Conservation (phyloP, 2,888 invertebrate genomes). For the Diabrotica balteata region DNA sequence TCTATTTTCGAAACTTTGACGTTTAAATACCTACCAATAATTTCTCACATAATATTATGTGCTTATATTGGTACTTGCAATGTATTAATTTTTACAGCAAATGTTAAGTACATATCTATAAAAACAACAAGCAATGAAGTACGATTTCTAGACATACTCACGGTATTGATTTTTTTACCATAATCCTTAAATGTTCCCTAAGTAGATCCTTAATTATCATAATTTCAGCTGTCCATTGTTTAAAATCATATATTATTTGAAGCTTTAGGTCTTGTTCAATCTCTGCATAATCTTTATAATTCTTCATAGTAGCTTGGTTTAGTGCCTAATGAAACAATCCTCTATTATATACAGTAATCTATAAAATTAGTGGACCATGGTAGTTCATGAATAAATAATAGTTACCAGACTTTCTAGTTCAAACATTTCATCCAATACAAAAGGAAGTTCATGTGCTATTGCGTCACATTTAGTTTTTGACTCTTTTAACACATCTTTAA, state of each 20-base stretch:
- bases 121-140: too few relatives aligned
- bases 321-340: constrained; percentile 45
- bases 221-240: constrained; percentile 42
- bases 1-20: too few relatives aligned
- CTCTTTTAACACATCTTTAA: constrained; percentile 46
- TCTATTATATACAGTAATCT: too few relatives aligned
- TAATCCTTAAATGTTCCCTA: constrained; percentile 25
- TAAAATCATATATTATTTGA: constrained; percentile 47
- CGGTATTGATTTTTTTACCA: constrained; percentile 25
- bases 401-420: constrained; percentile 51
- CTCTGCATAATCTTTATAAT: constrained; percentile 49
- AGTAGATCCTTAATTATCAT: constrained; percentile 29
- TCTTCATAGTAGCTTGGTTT: constrained; percentile 53
- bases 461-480: constrained; percentile 46
- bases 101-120: too few relatives aligned
- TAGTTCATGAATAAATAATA: neutral
- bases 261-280: constrained; percentile 45
- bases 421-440: constrained; percentile 50
- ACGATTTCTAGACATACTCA: constrained; percentile 12
- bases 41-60: too few relatives aligned
- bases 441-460: constrained; percentile 48
- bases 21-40: too few relatives aligned
- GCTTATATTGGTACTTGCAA: too few relatives aligned
- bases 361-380: too few relatives aligned
- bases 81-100: too few relatives aligned